phyloP scores from a whole-genome alignment of 2,113 vertebrate genomes.

The Macaca nemestrina region DNA sequence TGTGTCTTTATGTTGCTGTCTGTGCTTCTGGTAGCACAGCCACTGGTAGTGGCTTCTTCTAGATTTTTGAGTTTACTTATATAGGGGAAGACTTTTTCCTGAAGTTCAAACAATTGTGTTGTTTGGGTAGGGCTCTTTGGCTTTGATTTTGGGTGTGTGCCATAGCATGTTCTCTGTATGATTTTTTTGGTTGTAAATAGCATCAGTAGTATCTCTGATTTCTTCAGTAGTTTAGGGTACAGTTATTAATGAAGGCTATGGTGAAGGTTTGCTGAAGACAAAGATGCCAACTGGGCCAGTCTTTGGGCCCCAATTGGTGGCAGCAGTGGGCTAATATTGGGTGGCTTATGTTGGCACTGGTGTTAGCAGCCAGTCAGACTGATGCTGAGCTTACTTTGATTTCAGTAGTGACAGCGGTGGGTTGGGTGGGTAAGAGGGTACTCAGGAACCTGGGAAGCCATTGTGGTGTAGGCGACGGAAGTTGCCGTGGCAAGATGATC shows the following conservation, averaged over 20 bases:
- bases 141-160: not conserved
- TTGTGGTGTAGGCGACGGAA: not conserved
- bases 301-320: not conserved
- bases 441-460: not conserved
- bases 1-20: not conserved
- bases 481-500: not conserved
- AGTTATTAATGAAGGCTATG: not conserved
- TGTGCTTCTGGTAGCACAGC: not conserved
- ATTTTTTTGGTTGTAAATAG: not conserved
- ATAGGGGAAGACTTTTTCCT: not conserved
- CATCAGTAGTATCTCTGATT: not conserved
- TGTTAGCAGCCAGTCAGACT: not conserved
- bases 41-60: not conserved
- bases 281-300: not conserved
- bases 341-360: not conserved
- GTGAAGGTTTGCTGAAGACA: not conserved
- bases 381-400: not conserved
- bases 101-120: not conserved
- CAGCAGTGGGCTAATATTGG: too few species aligned
- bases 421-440: not conserved
- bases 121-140: not conserved
- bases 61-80: not conserved
- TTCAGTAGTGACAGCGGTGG: not conserved
- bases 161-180: not conserved
- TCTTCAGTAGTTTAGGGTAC: not conserved